Evolutionary conservation across 1,140 invertebrate species (phyloP).

Genomic region (Leptopilina clavipes): DNA sequence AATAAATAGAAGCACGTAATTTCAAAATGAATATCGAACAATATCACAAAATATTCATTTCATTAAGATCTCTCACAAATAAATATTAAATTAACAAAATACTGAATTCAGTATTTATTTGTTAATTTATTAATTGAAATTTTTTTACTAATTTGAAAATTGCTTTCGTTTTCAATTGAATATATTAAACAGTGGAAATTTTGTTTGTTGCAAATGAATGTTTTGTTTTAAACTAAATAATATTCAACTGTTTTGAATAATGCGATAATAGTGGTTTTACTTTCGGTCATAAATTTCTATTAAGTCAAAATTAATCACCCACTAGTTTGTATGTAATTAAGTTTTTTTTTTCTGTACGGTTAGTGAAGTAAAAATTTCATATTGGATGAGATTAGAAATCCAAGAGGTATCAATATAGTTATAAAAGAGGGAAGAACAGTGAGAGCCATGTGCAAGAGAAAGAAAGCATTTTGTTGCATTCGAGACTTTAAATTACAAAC

Average conservation of each 20-base stretch:
- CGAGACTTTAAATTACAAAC: conserved; percentile 10
- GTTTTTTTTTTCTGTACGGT: not conserved
- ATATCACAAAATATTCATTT: too few species aligned
- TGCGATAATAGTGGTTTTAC: not conserved
- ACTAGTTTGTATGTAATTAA: not conserved
- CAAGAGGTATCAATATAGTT: not conserved
- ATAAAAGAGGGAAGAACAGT: conserved; percentile 10
- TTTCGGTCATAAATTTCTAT: not conserved
- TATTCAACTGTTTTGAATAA: too few species aligned
- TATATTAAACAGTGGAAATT: not conserved
- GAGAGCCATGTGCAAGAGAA: conserved; percentile 2
- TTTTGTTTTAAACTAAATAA: too few species aligned
- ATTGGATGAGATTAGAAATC: conserved; percentile 9
- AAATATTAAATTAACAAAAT: too few species aligned
- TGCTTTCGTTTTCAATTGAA: not conserved
- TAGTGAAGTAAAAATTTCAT: not conserved
- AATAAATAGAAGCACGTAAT: too few species aligned
- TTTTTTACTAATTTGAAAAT: too few species aligned
- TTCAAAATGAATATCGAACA: too few species aligned
- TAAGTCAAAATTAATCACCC: conserved; percentile 5
- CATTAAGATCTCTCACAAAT: too few species aligned
- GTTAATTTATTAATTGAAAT: too few species aligned
- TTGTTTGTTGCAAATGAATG: not conserved
- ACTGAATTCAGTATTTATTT: too few species aligned
- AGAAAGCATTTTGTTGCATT: conserved; percentile 12